Evolutionary conservation across 2,113 vertebrate genomes (phyloP).

Genomic region (Taxidea taxus): DNA sequence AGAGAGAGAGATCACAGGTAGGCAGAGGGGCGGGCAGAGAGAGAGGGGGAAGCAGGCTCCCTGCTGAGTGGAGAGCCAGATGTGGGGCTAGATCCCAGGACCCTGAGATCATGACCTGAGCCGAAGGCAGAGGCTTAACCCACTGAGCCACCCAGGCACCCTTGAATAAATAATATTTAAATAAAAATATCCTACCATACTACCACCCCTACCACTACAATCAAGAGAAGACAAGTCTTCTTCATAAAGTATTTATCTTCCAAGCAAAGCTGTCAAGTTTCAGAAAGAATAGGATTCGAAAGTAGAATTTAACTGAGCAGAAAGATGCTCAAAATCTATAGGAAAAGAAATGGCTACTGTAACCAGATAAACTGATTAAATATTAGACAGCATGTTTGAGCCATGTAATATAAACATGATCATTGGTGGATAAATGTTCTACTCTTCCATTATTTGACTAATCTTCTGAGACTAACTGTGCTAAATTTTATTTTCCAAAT

Average conservation of each 20-base stretch:
- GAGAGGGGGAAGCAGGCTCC: too few relatives aligned
- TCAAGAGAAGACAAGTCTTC: background rate
- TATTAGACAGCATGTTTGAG: background rate
- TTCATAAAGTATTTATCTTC: background rate
- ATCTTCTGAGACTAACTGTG: background rate
- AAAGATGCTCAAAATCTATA: background rate
- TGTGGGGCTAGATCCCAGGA: too few relatives aligned
- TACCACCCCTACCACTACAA: background rate
- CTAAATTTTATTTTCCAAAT: conserved; percentile 1
- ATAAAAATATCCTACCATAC: background rate
- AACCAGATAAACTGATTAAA: background rate
- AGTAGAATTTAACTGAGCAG: background rate
- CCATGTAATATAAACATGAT: background rate
- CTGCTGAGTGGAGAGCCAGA: too few relatives aligned
- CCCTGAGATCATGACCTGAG: too few relatives aligned
- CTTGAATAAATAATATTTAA: background rate
- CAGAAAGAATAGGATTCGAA: background rate
- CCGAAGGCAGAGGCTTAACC: too few relatives aligned
- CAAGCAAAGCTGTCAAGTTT: background rate
- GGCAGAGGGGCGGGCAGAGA: too few relatives aligned
- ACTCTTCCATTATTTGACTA: background rate
- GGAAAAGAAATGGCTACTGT: background rate
- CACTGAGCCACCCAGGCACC: too few relatives aligned
- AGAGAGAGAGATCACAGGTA: too few relatives aligned
- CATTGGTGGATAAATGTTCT: background rate